Evolutionary conservation across 2,888 invertebrate genomes (phyloP).

Genomic region (Meghimatium bilineatum): DNA sequence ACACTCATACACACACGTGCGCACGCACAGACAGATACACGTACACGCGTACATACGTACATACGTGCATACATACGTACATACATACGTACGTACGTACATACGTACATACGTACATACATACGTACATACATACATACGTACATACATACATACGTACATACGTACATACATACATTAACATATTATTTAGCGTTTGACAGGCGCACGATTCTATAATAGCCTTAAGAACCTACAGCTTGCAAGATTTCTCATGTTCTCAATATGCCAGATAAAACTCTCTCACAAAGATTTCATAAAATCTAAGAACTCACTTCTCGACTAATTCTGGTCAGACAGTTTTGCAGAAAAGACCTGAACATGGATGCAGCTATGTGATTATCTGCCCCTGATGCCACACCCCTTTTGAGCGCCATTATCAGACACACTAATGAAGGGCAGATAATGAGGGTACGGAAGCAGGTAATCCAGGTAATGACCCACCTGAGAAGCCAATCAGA

Average conservation of each 20-base stretch:
- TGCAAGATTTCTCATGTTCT: background rate
- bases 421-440: conserved; percentile 29
- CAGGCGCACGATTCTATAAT: too few relatives aligned
- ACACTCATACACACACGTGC: too few relatives aligned
- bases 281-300: background rate
- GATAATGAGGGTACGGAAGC: conserved; percentile 32
- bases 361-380: conserved; percentile 23
- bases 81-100: too few relatives aligned
- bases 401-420: conserved; percentile 29
- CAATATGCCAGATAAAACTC: background rate
- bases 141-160: too few relatives aligned
- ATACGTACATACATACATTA: too few relatives aligned
- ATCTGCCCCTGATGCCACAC: conserved; percentile 41
- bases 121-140: too few relatives aligned
- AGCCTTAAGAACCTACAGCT: background rate
- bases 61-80: too few relatives aligned
- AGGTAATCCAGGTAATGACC: conserved; percentile 47
- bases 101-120: too few relatives aligned
- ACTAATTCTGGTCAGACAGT: conserved; percentile 17
- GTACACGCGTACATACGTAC: too few relatives aligned
- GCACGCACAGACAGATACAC: too few relatives aligned
- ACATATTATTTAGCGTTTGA: too few relatives aligned
- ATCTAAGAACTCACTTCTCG: background rate
- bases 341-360: conserved; percentile 10
- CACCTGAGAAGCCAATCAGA: conserved; percentile 45